Conservation (phyloP, 2,113 vertebrate genomes). For the Lasiurus borealis region DNA sequence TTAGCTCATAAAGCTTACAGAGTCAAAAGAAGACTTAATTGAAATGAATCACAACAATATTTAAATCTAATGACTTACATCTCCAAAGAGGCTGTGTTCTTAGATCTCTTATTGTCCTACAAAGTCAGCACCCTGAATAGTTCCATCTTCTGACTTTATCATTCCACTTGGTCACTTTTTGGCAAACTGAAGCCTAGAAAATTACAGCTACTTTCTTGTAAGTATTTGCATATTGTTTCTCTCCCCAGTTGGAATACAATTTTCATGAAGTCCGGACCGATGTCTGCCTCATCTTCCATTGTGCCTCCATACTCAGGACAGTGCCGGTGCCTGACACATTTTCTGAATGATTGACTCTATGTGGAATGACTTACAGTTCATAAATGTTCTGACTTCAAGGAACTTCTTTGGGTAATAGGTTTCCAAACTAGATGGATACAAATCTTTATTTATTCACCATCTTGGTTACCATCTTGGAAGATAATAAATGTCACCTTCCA, state of each 20-base stretch:
- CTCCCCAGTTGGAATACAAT: not conserved
- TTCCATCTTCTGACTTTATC: not conserved
- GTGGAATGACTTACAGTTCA: not conserved
- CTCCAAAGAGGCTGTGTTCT: not conserved
- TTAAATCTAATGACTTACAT: not conserved
- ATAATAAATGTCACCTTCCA: not conserved
- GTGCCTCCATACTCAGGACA: not conserved
- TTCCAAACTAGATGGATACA: not conserved
- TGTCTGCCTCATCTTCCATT: not conserved
- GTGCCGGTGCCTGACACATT: not conserved
- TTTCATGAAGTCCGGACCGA: not conserved
- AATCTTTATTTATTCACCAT: not conserved
- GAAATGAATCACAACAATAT: not conserved
- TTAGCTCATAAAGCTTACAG: not conserved
- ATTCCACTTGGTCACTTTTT: not conserved
- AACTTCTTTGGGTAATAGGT: not conserved
- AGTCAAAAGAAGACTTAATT: not conserved
- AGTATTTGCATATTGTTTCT: not conserved
- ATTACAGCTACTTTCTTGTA: not conserved
- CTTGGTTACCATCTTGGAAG: not conserved
- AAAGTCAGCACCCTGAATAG: not conserved
- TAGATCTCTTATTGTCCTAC: not conserved
- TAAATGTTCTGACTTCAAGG: not conserved
- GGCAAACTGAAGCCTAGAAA: not conserved
- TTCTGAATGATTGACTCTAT: not conserved